These are phyloP conservation scores for Pygathrix nemaeus DNA, from an alignment of 2,113 vertebrate genomes.

Conservation along the genomic window DNA sequence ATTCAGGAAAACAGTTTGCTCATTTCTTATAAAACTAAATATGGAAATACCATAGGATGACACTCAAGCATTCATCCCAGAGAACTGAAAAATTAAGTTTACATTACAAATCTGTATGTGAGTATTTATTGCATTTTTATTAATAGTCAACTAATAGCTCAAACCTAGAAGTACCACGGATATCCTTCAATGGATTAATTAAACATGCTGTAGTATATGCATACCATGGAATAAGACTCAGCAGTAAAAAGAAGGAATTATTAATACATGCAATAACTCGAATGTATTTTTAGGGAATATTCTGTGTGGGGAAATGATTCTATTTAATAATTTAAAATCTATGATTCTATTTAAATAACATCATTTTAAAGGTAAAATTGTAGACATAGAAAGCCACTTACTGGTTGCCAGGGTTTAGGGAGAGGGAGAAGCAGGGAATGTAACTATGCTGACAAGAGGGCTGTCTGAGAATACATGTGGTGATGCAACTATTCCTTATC, in stretches of 20 bases:
- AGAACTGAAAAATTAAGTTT: neutral
- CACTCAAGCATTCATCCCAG: neutral
- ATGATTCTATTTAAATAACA: neutral
- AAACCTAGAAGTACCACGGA: neutral
- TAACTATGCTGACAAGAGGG: neutral
- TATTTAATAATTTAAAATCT: neutral
- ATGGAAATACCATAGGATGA: neutral
- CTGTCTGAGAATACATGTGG: neutral
- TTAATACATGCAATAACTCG: neutral
- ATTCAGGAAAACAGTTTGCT: neutral
- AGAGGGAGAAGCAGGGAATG: neutral
- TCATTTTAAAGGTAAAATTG: neutral
- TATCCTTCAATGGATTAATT: neutral
- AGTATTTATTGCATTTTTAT: neutral
- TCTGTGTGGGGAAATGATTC: neutral
- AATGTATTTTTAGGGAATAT: neutral
- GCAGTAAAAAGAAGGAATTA: neutral
- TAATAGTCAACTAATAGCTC: neutral
- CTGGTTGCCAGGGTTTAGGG: neutral
- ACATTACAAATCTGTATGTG: neutral
- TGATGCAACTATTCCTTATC: neutral
- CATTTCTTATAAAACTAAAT: neutral
- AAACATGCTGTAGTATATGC: neutral
- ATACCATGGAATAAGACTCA: neutral
- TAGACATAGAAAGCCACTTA: neutral